Base-by-base conservation (phyloP, 2,797 vertebrate species). In the Dicrostonyx torquatus region DNA sequence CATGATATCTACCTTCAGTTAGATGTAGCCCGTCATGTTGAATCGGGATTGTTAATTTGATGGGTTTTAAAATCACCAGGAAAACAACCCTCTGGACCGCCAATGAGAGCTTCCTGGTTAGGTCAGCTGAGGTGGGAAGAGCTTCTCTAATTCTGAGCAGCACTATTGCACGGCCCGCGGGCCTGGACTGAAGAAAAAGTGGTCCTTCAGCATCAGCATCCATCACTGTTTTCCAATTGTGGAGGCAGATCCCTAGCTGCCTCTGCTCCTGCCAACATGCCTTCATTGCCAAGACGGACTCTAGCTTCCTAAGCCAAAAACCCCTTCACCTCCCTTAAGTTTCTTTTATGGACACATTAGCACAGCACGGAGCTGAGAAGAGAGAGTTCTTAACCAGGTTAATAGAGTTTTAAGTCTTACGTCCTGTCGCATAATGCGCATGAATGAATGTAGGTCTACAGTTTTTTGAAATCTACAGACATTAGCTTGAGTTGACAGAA, bases 401-500 rank as follows among this genome's bases (percentile, higher is more conserved):
- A 31, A 62, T 55, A 84, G 64, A 86, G 82, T 86, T 78, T 84
- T 20, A 76, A 95, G n/a, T 48, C 60, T 18, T 76, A 45, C 24
- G 4, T 91, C 24, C 34, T 45, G 80, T 90, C 75, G 89, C 90
- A 85, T 83, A 55, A 60, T 89, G 4, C 60, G 80, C 17, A 31
- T 8, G 83, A 45, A n/a, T 14, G 79, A 45, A 72, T 90, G 3
- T 60, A 87, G 20, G 40, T 17, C 50, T 90, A 48, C 26, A 58
- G 20, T 34, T 78, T 73, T 87, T 58, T 87, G 50, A 64, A 87
- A 72, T 73, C 73, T 37, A 24, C 82, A 60, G 13, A 64, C 48
- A 92, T 75, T 93, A 91, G 64, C 64, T 96, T 91, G 40, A 93
- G 31, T n/a, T 89, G 31, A 89, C 14, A 89, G 53, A 66, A 24